A percentile compares a stretch with the other conserved stretches of the same genome.
Evolutionary conservation across 2,113 vertebrate species (phyloP).

Genomic region (Sapajus apella): DNA sequence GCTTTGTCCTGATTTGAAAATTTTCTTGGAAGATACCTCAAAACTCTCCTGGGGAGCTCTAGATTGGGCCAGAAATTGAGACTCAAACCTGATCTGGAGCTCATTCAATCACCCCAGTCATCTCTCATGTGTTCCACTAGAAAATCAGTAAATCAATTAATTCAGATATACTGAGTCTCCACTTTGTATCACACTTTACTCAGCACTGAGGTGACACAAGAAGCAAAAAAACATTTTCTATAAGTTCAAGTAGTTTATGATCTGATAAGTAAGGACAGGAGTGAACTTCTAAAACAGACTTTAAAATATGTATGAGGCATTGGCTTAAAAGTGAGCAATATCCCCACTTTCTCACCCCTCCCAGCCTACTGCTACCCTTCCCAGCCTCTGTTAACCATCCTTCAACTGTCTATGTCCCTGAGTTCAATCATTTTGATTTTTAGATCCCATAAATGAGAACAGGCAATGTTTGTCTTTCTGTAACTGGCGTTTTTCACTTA

Average conservation of each 20-base stretch:
- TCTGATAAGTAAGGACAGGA: background rate
- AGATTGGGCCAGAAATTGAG: background rate
- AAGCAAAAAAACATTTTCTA: background rate
- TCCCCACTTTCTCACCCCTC: no score
- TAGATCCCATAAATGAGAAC: no score
- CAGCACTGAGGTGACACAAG: background rate
- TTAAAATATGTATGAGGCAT: background rate
- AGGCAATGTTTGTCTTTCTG: no score
- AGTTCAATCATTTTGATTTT: no score
- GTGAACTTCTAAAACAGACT: background rate
- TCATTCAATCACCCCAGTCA: background rate
- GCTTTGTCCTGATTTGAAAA: background rate
- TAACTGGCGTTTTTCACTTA: no score
- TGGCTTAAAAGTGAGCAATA: background rate
- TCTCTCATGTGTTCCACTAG: background rate
- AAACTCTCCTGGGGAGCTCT: background rate
- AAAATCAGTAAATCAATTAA: background rate
- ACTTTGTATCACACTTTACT: background rate
- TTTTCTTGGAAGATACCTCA: constrained; percentile 27
- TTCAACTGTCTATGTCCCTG: no score
- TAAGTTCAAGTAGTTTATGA: background rate
- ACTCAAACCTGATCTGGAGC: background rate
- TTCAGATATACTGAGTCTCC: background rate
- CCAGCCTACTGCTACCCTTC: no score
- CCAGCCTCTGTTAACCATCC: no score